Percentiles rank a stretch among this genome's conserved stretches.
Conservation (phyloP, 2,113 vertebrate genomes). For the Zeus faber region DNA sequence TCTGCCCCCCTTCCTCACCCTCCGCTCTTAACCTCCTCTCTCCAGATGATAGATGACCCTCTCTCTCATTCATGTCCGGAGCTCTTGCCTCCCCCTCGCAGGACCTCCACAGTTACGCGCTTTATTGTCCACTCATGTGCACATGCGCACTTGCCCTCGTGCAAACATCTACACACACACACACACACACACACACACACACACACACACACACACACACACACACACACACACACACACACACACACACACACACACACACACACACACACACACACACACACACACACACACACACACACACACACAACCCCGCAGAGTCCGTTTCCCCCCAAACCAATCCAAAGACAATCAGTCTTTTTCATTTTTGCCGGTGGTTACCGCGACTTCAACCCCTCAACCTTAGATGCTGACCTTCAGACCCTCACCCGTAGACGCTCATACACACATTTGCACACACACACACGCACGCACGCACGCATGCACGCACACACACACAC, state of each 20-base stretch:
- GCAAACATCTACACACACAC: not conserved
- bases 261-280: not conserved
- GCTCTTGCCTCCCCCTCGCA: conserved; percentile 28
- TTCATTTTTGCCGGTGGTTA: conserved; percentile 31
- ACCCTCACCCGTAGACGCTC: conserved; percentile 15
- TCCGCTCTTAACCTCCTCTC: conserved; percentile 38
- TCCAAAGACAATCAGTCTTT: conserved; percentile 38
- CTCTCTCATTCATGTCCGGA: conserved; percentile 48
- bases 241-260: conserved; percentile 1
- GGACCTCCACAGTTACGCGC: conserved; percentile 37
- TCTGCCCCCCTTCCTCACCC: conserved; percentile 23
- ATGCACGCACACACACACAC: conserved; percentile 1
- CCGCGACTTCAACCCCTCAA: conserved; percentile 20
- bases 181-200: conserved; percentile 8
- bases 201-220: not conserved
- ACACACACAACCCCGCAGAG: not conserved
- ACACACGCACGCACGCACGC: conserved; percentile 29
- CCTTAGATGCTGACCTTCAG: conserved; percentile 22
- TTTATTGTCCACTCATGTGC: conserved; percentile 31
- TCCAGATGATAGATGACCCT: conserved; percentile 59
- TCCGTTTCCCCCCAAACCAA: conserved; percentile 13
- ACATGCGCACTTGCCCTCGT: conserved; percentile 10
- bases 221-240: conserved; percentile 3
- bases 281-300: conserved; percentile 1
- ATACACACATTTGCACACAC: conserved; percentile 11